Evolutionary conservation across 2,888 invertebrate species (phyloP).

Genomic region (Branchellion lobata): DNA sequence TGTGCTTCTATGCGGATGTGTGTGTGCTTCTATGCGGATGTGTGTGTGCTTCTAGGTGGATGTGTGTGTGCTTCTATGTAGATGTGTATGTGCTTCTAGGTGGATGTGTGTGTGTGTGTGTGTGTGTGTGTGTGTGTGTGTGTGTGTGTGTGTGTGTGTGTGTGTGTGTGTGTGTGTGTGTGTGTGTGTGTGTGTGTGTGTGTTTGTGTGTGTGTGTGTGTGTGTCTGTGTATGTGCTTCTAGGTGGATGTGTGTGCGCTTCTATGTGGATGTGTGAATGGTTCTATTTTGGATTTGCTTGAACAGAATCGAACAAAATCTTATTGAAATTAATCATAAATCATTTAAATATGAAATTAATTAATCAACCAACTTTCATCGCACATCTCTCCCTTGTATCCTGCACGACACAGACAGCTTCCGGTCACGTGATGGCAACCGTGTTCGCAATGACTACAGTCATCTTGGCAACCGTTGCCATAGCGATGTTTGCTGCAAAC

Average conservation of each 20-base stretch:
- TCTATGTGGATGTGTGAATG: background rate
- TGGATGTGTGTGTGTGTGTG: conserved; percentile 12
- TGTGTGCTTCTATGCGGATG: too few species aligned
- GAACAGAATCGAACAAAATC: background rate
- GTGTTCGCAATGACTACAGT: background rate
- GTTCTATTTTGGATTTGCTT: background rate
- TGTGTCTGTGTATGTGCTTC: too few species aligned
- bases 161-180: too few species aligned
- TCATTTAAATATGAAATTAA: too few species aligned
- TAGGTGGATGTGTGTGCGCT: too few species aligned
- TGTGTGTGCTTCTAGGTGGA: too few species aligned
- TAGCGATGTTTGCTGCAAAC: background rate
- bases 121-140: background rate
- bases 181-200: background rate
- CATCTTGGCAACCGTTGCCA: background rate
- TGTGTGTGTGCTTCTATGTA: too few species aligned
- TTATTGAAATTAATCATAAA: background rate
- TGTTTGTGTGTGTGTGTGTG: background rate
- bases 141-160: background rate
- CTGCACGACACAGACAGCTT: conserved; percentile 54
- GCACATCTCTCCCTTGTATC: conserved; percentile 56
- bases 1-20: too few species aligned
- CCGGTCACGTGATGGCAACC: conserved; percentile 50
- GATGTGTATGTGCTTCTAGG: background rate
- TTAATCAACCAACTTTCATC: conserved; percentile 47